Evolutionary conservation across 2,888 invertebrate genomes (phyloP).

Genomic region (Eremobia ochroleuca): DNA sequence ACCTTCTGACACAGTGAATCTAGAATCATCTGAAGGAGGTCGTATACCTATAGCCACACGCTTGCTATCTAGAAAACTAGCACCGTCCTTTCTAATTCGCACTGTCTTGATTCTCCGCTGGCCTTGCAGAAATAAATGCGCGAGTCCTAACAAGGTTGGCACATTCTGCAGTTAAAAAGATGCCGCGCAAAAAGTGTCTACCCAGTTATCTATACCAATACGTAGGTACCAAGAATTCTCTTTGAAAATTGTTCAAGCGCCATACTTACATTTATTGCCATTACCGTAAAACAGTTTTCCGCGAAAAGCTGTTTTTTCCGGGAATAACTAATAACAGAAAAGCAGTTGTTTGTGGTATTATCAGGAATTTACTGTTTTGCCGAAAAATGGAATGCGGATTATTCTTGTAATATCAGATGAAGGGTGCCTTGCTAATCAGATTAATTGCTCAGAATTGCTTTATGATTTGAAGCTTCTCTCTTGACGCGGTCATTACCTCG

Average conservation of each 20-base stretch:
- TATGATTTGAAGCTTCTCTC: background rate
- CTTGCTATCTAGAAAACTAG: constrained; percentile 23
- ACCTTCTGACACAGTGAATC: background rate
- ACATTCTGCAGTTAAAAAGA: constrained; percentile 16
- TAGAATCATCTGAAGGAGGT: background rate
- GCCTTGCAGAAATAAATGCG: constrained; percentile 51
- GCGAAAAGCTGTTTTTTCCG: constrained; percentile 6
- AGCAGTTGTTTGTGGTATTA: no score
- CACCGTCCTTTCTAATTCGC: constrained; percentile 38
- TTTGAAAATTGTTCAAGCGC: constrained; percentile 12
- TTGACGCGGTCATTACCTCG: background rate
- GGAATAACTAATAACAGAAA: constrained; percentile 6
- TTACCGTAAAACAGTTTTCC: constrained; percentile 17
- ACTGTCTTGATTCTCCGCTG: constrained; percentile 35
- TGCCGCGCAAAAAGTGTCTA: constrained; percentile 5
- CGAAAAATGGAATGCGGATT: constrained; percentile 8
- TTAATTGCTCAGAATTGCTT: background rate
- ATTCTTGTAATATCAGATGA: background rate
- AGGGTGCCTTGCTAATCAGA: background rate
- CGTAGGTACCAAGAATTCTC: background rate
- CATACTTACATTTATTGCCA: constrained; percentile 20
- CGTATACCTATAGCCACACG: background rate
- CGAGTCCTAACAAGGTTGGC: constrained; percentile 31
- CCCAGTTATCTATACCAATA: background rate
- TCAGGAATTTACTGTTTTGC: constrained; percentile 11